Evolutionary conservation across 2,888 invertebrate species (phyloP), one percentile per base, ranked within the genome.

Genomic region (Dryadula phaetusa): DNA sequence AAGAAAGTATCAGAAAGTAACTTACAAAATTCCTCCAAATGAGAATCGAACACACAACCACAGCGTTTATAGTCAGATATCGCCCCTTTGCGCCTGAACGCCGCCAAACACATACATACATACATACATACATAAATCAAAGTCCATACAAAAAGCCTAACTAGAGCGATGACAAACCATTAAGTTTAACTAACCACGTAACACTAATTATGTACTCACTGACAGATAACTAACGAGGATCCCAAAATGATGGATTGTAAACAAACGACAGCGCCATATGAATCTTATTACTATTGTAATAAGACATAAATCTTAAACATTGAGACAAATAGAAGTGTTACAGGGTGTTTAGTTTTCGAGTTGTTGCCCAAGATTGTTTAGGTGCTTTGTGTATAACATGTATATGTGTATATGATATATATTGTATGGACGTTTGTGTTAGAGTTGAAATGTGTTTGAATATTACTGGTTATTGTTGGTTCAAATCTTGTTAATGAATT

Each of bases 131-230:
- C 14, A 14, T n/a, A 60, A 32, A 60, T 60, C 44, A 44, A 8
- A 20, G 14, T 14, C 18, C 18, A 18, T 46, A 18, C 28, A 60
- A 60, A 60, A 42, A 60, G 22, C 28, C 16, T n/a, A 44, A 60
- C 18, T 10, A 12, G 32, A 0, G 14, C 40, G 28, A 64, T 64
- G 61, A 66, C 64, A 64, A 54, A 52, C 42, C 47, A 60, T 18
- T 60, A 63, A 66, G 64, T 66, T 60, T 53, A 16, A 46, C 54
- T 42, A 42, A 67, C 64, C 64, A 56, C 54, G 47, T 34, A 49
- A 28, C 69, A 64, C 68, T 69, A 69, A 70, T 70, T 66, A 69
- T 69, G 64, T 32, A 22, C 34, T 64, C 56, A 62, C 25, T 58
- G 66, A 69, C 66, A 42, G 37, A 61, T 49, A 61, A 62, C 69